Evolutionary conservation across 2,113 vertebrate species (phyloP).

Genomic region (Limanda limanda): DNA sequence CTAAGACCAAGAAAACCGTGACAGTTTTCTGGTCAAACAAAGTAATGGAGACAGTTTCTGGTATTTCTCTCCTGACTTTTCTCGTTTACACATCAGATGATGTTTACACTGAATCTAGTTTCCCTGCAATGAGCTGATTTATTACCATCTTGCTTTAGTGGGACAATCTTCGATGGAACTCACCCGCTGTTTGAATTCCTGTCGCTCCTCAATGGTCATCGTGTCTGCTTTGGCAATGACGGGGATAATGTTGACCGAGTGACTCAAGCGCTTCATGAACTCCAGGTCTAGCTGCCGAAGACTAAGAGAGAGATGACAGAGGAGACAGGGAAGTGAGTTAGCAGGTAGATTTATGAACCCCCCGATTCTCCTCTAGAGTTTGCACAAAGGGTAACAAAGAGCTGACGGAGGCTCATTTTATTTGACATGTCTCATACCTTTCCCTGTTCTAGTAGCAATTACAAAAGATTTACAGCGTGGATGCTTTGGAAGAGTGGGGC

Average conservation of each 20-base stretch:
- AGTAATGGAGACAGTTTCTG: too few species aligned
- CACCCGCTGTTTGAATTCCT: conserved; percentile 95
- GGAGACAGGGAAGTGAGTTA: conserved; percentile 5
- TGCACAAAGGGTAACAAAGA: not conserved
- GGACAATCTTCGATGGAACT: conserved; percentile 46
- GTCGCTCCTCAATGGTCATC: conserved; percentile 95
- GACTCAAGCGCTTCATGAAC: conserved; percentile 97
- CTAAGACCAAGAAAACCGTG: too few species aligned
- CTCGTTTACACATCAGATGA: not conserved
- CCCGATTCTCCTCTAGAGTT: not conserved
- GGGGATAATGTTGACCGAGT: conserved; percentile 96
- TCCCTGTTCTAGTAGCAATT: conserved; percentile 5
- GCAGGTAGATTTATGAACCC: not conserved
- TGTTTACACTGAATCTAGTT: not conserved
- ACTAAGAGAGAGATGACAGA: conserved; percentile 68
- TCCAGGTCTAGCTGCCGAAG: conserved; percentile 93
- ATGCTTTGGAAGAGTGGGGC: not conserved
- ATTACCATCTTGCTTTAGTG: not conserved
- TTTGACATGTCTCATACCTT: conserved; percentile 22
- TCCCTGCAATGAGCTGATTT: not conserved
- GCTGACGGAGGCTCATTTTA: not conserved
- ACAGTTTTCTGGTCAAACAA: too few species aligned
- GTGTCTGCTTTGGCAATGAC: conserved; percentile 97
- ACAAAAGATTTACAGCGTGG: conserved; percentile 20
- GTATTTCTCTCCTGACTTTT: not conserved